A percentile compares a stretch with the other conserved stretches of the same genome.
Evolutionary conservation across 1,140 invertebrate species (phyloP).

Genomic region (Drosophila persimilis): DNA sequence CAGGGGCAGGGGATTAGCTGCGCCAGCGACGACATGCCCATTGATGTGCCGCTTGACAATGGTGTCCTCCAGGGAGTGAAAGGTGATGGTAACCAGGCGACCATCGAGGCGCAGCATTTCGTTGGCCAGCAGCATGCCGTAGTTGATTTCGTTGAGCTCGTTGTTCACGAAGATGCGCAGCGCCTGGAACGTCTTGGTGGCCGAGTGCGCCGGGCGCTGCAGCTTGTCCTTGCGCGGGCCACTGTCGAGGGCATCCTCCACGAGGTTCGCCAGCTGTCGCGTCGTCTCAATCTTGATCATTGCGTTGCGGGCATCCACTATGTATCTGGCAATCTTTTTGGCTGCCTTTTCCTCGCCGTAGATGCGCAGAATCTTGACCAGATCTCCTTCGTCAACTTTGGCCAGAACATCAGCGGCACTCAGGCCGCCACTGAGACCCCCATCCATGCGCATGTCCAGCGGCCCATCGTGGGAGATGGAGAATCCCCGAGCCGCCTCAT

Average conservation of each 20-base stretch:
- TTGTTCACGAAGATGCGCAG: slow-evolving; percentile 98
- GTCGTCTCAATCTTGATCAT: slow-evolving; percentile 93
- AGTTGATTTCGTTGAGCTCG: slow-evolving; percentile 97
- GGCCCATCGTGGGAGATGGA: slow-evolving; percentile 92
- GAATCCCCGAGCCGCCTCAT: slow-evolving; percentile 92
- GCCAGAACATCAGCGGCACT: slow-evolving; percentile 95
- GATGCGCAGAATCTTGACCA: slow-evolving; percentile 92
- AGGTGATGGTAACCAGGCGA: slow-evolving; percentile 91
- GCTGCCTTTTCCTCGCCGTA: slow-evolving; percentile 96
- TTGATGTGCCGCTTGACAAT: slow-evolving; percentile 95
- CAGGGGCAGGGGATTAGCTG: slow-evolving; percentile 87
- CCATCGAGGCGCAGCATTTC: slow-evolving; percentile 91
- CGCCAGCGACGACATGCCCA: slow-evolving; percentile 88
- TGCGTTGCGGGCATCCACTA: slow-evolving; percentile 93
- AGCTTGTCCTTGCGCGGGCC: slow-evolving; percentile 88
- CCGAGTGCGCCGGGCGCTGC: slow-evolving; percentile 89
- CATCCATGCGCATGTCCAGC: slow-evolving; percentile 98
- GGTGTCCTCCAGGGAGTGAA: slow-evolving; percentile 97
- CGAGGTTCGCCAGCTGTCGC: slow-evolving; percentile 90
- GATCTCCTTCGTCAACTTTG: slow-evolving; percentile 89
- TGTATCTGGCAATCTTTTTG: slow-evolving; percentile 93
- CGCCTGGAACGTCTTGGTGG: slow-evolving; percentile 97
- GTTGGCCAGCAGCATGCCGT: slow-evolving; percentile 91
- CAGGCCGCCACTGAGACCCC: slow-evolving; percentile 86
- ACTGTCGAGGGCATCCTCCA: slow-evolving; percentile 85